Percentiles rank a stretch among this genome's conserved stretches.
Conservation (phyloP, 1,140 invertebrate species). For the Drosophila repleta region DNA sequence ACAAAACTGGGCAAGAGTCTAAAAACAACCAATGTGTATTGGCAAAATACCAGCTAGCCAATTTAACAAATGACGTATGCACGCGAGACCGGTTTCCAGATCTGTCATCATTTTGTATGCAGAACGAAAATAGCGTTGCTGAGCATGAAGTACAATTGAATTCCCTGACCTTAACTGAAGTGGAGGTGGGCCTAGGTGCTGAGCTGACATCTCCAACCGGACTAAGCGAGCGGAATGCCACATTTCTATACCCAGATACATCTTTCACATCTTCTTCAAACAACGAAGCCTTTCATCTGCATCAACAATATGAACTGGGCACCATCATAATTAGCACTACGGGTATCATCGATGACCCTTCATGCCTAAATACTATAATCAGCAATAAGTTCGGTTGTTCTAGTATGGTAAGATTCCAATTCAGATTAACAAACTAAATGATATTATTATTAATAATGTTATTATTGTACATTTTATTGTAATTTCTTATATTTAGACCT, state of each 20-base stretch:
- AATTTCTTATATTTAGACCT: slow-evolving; percentile 26
- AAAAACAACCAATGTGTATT: neutral
- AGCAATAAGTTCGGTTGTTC: slow-evolving; percentile 37
- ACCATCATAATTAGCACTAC: slow-evolving; percentile 51
- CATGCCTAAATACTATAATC: slow-evolving; percentile 33
- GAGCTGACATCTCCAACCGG: slow-evolving; percentile 16
- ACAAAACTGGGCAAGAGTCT: neutral
- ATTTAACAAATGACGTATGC: neutral
- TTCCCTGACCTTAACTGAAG: slow-evolving; percentile 2
- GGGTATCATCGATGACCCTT: slow-evolving; percentile 26
- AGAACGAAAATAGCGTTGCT: neutral
- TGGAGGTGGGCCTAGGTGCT: neutral
- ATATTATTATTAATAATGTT: neutral
- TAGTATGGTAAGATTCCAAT: slow-evolving; percentile 46
- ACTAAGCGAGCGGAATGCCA: neutral
- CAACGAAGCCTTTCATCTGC: slow-evolving; percentile 22
- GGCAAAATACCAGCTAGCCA: neutral
- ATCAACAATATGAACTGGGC: slow-evolving; percentile 56
- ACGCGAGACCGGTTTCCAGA: neutral
- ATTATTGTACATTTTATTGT: neutral
- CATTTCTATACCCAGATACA: slow-evolving; percentile 10
- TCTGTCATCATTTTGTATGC: neutral
- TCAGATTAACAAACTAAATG: neutral
- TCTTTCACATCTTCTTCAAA: neutral
- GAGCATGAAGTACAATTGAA: neutral